Evolutionary conservation across 2,888 invertebrate genomes (phyloP), one percentile per base, ranked within the genome.

Genomic region (Xiphydria camelus): DNA sequence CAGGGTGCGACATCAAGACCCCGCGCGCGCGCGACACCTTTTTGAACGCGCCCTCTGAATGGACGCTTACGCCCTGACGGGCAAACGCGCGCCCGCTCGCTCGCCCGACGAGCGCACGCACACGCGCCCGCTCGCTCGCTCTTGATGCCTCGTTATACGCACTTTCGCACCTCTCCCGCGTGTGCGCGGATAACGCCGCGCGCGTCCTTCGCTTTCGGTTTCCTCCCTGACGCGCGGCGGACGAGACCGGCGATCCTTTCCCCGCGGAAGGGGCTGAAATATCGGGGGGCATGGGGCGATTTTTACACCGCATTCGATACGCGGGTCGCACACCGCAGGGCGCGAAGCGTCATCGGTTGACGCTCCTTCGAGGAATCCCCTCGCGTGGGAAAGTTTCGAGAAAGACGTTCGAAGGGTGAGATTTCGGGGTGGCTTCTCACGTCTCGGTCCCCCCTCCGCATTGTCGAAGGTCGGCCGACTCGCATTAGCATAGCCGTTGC

Each of bases 41-140:
- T 71, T 71, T 70, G 61, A 69, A 73, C 73, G 71, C 74, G 69
- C 63, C 61, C 61, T 64, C 54, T 73, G 67, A 73, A 74, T 73
- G 65, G 65, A 64, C 64, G 64, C 66, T 70, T 59, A 71, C 68
- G 65, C 68, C 57, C 64, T 60, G 64, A 53, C 62, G 63, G 64
- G 65, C 68, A 68, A 70, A 71, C 65, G 64, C 56, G 59, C 61
- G 61, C 59, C 59, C 56, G 58, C 57, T 62, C 56, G 51, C 47
- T 49, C 55, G 50, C 26, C 45, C 45, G 29, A 37, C 47, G 41
- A 40, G 37, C 25, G 43, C 35, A 43, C 43, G 45, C 45, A 42
- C 34, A 35, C 42, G 39, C 32, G 22, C 18, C 34, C 41, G 32
- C 38, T 17, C 29, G 4, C 45, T 40, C 32, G 43, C 44, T 38